Base-by-base conservation (phyloP, 2,113 vertebrate genomes). In the Sardina pilchardus region DNA sequence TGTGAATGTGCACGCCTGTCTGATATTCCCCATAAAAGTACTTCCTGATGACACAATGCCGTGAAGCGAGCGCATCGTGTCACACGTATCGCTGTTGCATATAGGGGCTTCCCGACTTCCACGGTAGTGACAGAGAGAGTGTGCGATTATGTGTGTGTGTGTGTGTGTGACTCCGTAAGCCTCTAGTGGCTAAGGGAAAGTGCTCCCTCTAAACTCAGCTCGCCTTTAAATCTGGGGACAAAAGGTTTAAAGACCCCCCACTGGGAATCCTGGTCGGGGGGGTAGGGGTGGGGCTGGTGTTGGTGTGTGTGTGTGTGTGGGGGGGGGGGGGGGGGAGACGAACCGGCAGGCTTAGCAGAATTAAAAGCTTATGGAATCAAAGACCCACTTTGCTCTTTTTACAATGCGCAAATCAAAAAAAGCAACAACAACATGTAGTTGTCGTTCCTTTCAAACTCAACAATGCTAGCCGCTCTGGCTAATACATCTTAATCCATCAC, bases 331-430 rank as follows among this genome's bases (percentile, higher is more conserved):
- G 14, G 71, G 17, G 14, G 34, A 14, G 14, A 9, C 7, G 80
- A 59, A 82, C 82, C 21, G 82, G 43, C 50, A 83, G 56, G 87
- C 85, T 90, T 91, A 91, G 17, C 85, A 53, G 86, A 86, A 90
- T 91, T 92, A 91, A 88, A 90, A 88, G 88, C 91, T 90, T 91
- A 91, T 44, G 24, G 53, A 85, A 84, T 85, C 83, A 86, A 78
- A 86, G 83, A 87, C 39, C 86, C 82, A 44, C 56, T 50, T 85
- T 78, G n/a, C 16, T 47, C 42, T 85, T 56, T 80, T 84, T 82
- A 75, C 81, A 81, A 71, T 56, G 43, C 81, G 50, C 59, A 82
- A 63, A 85, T 87, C 4, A 81, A 85, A 45, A 84, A 19, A 80
- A 83, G 39, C 45, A 86, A 88, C 12, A 75, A 86, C 48, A 85